phyloP scores from a whole-genome alignment of 2,888 invertebrate species.

The Spialia ferax region DNA sequence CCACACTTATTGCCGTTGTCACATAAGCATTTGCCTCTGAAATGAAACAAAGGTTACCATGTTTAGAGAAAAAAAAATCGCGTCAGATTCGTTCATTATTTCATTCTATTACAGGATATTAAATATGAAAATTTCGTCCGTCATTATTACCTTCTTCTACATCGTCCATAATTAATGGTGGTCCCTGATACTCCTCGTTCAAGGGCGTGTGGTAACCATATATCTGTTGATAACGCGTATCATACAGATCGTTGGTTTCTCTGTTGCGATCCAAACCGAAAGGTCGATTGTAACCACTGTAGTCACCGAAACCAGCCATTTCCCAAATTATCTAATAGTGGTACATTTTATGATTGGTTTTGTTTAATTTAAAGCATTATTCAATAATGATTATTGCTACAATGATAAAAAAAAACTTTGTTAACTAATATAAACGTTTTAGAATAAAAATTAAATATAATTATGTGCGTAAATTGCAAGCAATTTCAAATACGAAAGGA shows the following conservation, averaged over 20 bases:
- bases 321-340: slow-evolving; percentile 48
- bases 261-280: slow-evolving; percentile 77
- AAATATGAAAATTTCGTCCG: slow-evolving; percentile 6
- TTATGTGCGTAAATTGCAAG: no score
- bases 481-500: no score
- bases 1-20: slow-evolving; percentile 93
- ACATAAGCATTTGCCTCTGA: slow-evolving; percentile 88
- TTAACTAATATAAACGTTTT: no score
- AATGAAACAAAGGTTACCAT: slow-evolving; percentile 47
- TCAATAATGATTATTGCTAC: no score
- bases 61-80: not conserved
- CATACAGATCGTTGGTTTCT: slow-evolving; percentile 78
- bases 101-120: no score
- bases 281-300: slow-evolving; percentile 75
- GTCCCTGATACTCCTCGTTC: slow-evolving; percentile 81
- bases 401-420: no score
- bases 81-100: not conserved
- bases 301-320: slow-evolving; percentile 83
- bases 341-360: slow-evolving; percentile 39
- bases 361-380: no score
- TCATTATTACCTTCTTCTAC: slow-evolving; percentile 72
- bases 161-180: slow-evolving; percentile 81
- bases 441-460: no score
- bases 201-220: slow-evolving; percentile 81
- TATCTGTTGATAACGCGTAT: slow-evolving; percentile 82